phyloP scores from a whole-genome alignment of 2,888 invertebrate genomes.

The Gnatocerus cornutus region DNA sequence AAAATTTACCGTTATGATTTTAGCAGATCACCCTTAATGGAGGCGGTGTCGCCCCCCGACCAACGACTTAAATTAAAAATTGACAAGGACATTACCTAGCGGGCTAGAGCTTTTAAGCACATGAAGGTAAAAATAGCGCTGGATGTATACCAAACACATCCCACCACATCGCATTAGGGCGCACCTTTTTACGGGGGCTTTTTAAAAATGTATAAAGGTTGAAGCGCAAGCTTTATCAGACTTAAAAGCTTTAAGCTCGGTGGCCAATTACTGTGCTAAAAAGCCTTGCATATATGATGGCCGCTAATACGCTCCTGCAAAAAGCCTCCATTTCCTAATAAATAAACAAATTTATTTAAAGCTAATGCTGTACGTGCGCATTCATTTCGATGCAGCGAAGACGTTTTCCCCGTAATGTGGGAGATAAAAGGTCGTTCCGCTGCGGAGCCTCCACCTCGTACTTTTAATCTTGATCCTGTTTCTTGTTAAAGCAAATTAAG shows the following conservation, averaged over 20 bases:
- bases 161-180: constrained; percentile 51
- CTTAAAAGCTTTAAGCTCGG: constrained; percentile 72
- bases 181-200: constrained; percentile 64
- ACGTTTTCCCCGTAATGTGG: too few species aligned
- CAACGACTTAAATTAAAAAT: constrained; percentile 25
- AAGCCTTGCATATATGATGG: constrained; percentile 70
- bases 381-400: constrained; percentile 9
- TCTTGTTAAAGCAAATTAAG: constrained; percentile 50
- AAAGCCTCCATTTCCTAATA: constrained; percentile 48
- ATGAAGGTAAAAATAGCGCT: constrained; percentile 39
- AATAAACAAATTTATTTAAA: constrained; percentile 49
- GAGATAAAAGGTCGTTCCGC: constrained; percentile 2
- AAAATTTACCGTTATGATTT: too few species aligned
- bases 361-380: constrained; percentile 45
- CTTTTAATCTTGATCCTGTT: constrained; percentile 48
- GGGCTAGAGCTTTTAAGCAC: constrained; percentile 43
- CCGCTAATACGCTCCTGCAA: constrained; percentile 50
- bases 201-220: constrained; percentile 71
- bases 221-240: constrained; percentile 69
- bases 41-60: background rate
- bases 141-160: constrained; percentile 48
- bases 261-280: constrained; percentile 71
- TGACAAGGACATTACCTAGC: constrained; percentile 31
- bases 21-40: too few species aligned
- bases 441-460: constrained; percentile 31